phyloP scores from a whole-genome alignment of 2,113 vertebrate species.

The Crotalus horridus region DNA sequence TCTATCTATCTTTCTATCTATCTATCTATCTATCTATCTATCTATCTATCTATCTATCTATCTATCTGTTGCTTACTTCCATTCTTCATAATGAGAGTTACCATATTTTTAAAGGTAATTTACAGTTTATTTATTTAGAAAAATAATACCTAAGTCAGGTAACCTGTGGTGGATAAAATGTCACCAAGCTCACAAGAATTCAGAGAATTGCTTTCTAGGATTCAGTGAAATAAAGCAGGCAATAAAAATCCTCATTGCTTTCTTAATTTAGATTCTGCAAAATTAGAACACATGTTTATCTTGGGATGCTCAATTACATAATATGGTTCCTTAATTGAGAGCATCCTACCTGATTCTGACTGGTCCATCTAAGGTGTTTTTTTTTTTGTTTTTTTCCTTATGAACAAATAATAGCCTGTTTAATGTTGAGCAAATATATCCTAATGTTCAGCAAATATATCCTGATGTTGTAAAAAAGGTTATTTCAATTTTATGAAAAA shows the following conservation, averaged over 20 bases:
- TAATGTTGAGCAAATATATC: slow-evolving; percentile 13
- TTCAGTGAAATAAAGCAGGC: not conserved
- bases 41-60: too few relatives aligned
- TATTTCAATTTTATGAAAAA: slow-evolving; percentile 15
- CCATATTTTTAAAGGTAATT: not conserved
- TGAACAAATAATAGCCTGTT: slow-evolving; percentile 16
- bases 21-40: too few relatives aligned
- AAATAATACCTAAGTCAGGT: not conserved
- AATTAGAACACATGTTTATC: not conserved
- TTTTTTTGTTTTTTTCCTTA: slow-evolving; percentile 17
- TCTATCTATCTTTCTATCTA: too few relatives aligned
- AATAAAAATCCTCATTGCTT: not conserved
- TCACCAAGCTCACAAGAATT: not conserved
- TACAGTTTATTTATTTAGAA: not conserved
- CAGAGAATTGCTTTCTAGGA: not conserved
- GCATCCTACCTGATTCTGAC: slow-evolving; percentile 7
- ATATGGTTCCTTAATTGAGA: slow-evolving; percentile 34
- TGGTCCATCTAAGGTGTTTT: slow-evolving; percentile 16
- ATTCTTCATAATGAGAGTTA: not conserved
- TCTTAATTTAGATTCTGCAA: not conserved
- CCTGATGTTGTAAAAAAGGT: not conserved
- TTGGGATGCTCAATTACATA: slow-evolving; percentile 42
- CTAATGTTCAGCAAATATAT: too few relatives aligned
- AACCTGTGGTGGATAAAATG: not conserved
- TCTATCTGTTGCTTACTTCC: not conserved